phyloP scores from a whole-genome alignment of 2,797 vertebrate genomes.

The Rhinophrynus dorsalis region DNA sequence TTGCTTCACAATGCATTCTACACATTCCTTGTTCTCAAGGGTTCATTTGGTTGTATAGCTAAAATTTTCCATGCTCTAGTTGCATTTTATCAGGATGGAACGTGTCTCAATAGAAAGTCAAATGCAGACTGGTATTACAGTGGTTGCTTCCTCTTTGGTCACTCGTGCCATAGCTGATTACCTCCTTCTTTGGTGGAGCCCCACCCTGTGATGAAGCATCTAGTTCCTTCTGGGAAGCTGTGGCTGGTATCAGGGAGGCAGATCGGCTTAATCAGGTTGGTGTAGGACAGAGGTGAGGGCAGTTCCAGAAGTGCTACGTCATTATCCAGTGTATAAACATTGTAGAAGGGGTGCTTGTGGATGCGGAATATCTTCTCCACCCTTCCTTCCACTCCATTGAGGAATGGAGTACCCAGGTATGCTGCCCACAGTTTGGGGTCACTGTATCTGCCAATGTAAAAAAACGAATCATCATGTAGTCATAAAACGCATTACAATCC shows the following conservation, averaged over 20 bases:
- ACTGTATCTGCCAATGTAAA: constrained; percentile 68
- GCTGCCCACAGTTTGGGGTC: constrained; percentile 83
- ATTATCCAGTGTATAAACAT: constrained; percentile 84
- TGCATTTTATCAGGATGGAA: too few relatives aligned
- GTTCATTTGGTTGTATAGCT: too few relatives aligned
- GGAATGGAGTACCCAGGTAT: constrained; percentile 85
- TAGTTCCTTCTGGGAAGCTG: constrained; percentile 69
- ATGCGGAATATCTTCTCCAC: constrained; percentile 78
- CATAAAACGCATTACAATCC: too few relatives aligned
- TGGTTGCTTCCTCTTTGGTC: too few relatives aligned
- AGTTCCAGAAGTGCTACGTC: constrained; percentile 89
- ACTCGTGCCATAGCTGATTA: constrained; percentile 54
- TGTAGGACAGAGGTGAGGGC: constrained; percentile 66
- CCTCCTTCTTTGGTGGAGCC: constrained; percentile 90
- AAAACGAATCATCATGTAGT: background rate
- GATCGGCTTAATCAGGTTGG: constrained; percentile 79
- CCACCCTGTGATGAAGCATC: constrained; percentile 92
- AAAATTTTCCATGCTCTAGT: too few relatives aligned
- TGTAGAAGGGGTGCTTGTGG: constrained; percentile 84
- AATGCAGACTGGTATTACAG: too few relatives aligned
- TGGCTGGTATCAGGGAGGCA: constrained; percentile 84
- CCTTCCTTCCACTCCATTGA: constrained; percentile 70
- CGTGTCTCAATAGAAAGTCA: too few relatives aligned
- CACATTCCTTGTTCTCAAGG: too few relatives aligned
- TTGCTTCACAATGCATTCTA: too few relatives aligned